Base-by-base conservation (phyloP, 2,888 invertebrate genomes). In the Drosophila formosana region DNA sequence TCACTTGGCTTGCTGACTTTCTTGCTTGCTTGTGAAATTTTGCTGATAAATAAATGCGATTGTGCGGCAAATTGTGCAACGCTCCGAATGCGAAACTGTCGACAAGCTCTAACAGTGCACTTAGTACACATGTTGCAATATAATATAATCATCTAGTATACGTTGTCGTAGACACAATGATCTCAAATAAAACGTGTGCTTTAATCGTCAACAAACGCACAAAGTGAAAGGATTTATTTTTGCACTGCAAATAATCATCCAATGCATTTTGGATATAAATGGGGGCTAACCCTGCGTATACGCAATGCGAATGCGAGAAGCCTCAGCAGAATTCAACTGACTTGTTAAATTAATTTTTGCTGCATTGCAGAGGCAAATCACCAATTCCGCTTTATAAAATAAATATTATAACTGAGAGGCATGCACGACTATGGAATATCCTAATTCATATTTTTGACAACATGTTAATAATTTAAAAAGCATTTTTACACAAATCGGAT, bases 331-430 rank as follows among this genome's bases (percentile, higher is more conserved):
- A 88, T 70, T 90, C 90, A 88, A 90, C 89, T 90, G 90, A 90
- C 80, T 89, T 90, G 90, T 90, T 89, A 90, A 90, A 90, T 90
- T 89, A 90, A 90, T 89, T 88, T 90, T 80, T 86, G 69, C 84
- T 87, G 88, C 87, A 90, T 72, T 83, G 78, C 75, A 78, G 77
- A 82, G 75, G 64, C 66, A 82, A 79, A 85, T 89, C 75, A 80
- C 78, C 72, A 47, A 47, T n/a, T 62, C 66, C 67, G 75, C 75
- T 73, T 62, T 56, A 73, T 64, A 67, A 70, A 55, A 45, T 25
- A 34, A 5, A 26, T 9, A 26, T 25, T 34, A 32, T 3, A 39
- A 45, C 13, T n/a, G n/a, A 26, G 4, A 53, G 65, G 58, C 57
- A 39, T 69, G 67, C 63, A 34, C 25, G 37, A 64, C 61, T 43